Percentiles rank a stretch among this genome's conserved stretches.
Evolutionary conservation across 2,797 vertebrate genomes (phyloP).

Genomic region (Diceros bicornis): DNA sequence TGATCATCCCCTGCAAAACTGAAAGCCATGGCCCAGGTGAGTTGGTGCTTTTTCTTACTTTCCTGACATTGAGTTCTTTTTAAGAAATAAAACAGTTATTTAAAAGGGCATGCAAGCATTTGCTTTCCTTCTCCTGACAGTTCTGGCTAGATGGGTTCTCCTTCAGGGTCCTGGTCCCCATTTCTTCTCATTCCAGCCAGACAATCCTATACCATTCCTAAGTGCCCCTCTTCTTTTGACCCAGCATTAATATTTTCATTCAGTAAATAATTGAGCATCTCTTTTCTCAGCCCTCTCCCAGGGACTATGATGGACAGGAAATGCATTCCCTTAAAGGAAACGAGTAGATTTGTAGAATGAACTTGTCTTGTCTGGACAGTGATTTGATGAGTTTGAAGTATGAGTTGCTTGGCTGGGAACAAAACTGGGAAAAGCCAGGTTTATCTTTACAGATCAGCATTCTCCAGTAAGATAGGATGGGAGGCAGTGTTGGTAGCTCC

Average conservation of each 20-base stretch:
- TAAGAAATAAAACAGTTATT: neutral
- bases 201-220: neutral
- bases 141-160: neutral
- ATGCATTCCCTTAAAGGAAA: neutral
- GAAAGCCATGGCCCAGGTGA: conserved; percentile 70
- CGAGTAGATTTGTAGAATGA: neutral
- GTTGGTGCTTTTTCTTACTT: conserved; percentile 17
- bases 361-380: neutral
- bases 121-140: conserved; percentile 26
- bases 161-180: neutral
- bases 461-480: neutral
- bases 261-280: neutral
- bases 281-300: neutral
- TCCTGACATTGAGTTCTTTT: neutral
- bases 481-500: neutral
- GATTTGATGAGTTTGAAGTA: neutral
- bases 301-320: neutral
- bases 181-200: neutral
- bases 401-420: neutral
- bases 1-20: neutral
- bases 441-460: neutral
- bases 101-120: neutral
- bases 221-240: neutral
- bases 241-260: conserved; percentile 38
- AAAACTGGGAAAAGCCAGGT: neutral